Percentiles rank a stretch among this genome's conserved stretches.
Evolutionary conservation across 2,888 invertebrate genomes (phyloP).

Genomic region (Acanthopleura granulata): DNA sequence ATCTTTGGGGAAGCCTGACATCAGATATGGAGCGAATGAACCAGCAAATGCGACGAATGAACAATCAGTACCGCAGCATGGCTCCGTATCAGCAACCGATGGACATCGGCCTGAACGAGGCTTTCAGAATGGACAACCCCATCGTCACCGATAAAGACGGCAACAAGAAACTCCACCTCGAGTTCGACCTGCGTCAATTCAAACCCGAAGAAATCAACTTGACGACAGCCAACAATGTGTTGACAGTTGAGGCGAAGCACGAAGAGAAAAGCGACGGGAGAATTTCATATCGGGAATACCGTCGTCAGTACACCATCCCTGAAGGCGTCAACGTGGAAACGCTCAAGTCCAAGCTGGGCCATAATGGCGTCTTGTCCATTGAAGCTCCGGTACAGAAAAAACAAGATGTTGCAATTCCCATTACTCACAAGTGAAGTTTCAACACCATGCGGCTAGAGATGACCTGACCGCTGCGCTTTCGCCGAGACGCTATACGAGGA

Average conservation of each 20-base stretch:
- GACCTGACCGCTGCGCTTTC: no score
- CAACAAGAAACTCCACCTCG: background rate
- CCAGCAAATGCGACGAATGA: no score
- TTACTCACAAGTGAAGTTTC: background rate
- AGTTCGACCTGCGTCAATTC: conserved; percentile 3
- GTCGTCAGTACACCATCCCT: conserved; percentile 95
- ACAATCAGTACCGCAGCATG: no score
- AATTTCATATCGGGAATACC: conserved; percentile 98
- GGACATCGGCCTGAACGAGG: background rate
- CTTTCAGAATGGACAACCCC: conserved; percentile 2
- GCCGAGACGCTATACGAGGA: no score
- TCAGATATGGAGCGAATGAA: no score
- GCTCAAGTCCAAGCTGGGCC: conserved; percentile 94
- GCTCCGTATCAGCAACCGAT: no score
- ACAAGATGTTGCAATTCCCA: background rate
- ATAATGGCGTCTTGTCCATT: conserved; percentile 96
- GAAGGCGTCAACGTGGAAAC: conserved; percentile 96
- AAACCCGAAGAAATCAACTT: conserved; percentile 93
- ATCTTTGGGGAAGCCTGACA: no score
- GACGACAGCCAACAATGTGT: conserved; percentile 97
- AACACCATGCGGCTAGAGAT: no score
- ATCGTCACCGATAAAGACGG: background rate
- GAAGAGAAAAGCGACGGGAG: conserved; percentile 97
- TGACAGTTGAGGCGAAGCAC: conserved; percentile 94
- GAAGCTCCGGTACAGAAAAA: conserved; percentile 77